Evolutionary conservation across 2,888 invertebrate species (phyloP).

Genomic region (Heliconius charithonia): DNA sequence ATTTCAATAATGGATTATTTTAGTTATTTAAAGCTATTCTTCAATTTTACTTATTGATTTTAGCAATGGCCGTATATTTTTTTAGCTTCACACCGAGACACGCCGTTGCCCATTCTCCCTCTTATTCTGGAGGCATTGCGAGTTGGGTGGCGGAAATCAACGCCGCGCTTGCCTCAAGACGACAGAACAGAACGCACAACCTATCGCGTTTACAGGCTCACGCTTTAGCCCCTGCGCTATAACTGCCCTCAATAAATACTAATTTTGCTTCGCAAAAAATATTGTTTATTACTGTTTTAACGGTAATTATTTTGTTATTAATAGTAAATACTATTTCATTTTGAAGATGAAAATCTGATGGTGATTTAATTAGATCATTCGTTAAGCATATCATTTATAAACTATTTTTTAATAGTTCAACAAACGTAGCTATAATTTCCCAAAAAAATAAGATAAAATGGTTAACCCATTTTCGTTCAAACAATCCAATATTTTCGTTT

Average conservation of each 20-base stretch:
- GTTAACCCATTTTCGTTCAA: background rate
- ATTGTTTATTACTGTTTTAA: background rate
- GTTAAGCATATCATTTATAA: background rate
- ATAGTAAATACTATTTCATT: background rate
- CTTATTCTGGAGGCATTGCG: no score
- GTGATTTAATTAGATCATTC: background rate
- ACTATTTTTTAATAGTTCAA: background rate
- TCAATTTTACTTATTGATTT: background rate
- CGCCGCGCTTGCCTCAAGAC: no score
- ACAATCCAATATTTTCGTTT: background rate
- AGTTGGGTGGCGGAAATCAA: no score
- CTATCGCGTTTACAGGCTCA: no score
- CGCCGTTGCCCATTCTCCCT: no score
- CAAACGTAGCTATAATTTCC: background rate
- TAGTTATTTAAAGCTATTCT: background rate
- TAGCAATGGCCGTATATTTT: no score
- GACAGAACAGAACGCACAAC: no score
- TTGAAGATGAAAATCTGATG: background rate
- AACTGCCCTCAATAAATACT: no score
- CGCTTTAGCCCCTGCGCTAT: no score
- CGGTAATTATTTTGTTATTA: background rate
- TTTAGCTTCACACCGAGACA: no score
- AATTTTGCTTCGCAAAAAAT: no score
- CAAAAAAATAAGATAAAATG: background rate
- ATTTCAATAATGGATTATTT: background rate